Evolutionary conservation across 2,113 vertebrate species (phyloP), one percentile per base, ranked within the genome.

Genomic region (Cynopterus brachyotis): DNA sequence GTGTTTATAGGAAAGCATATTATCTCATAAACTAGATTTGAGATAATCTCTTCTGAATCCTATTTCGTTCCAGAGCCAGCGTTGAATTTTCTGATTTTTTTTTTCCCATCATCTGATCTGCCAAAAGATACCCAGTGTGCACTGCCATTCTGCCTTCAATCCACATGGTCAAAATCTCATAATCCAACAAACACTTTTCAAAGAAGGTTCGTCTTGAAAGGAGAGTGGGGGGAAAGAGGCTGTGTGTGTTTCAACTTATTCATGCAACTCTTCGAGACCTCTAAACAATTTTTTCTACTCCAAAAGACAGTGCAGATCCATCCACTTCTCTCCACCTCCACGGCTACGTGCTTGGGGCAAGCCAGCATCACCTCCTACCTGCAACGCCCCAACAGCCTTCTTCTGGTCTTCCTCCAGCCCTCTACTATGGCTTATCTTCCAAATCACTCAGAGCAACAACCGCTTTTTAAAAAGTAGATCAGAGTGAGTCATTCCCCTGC

Each of bases 21-120:
- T 97, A 98, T 91, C 93, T 95, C 91, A 95, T 90, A 89, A 92
- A 94, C 79, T 85, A 94, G 66, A 96, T 93, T 87, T 94, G 50
- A 97, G 96, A 97, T 37, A 64, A 6, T 6, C 16, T 93, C 90
- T 95, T 84, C 85, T 28, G 80, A 97, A 96, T 78, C 91, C 87
- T 85, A n/a, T 86, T 98, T 91, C 70, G 96, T 80, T 97, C 93
- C 83, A 67, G 88, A 55, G 78, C 59, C 96, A 96, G 90, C 30
- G 45, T 78, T 93, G 1, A 87, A 97, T 83, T 96, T 95, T 95
- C 84, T 84, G 81, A 57, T 50, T 92, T 95, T 87, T 60, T 82
- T 96, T 93, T 94, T 76, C 70, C 88, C 97, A 91, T 16, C 91
- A 9, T 96, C 81, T 87, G 59, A 95, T 55, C 90, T 93, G 89